Base-by-base conservation (phyloP, 2,113 vertebrate genomes). In the Ochotona princeps region DNA sequence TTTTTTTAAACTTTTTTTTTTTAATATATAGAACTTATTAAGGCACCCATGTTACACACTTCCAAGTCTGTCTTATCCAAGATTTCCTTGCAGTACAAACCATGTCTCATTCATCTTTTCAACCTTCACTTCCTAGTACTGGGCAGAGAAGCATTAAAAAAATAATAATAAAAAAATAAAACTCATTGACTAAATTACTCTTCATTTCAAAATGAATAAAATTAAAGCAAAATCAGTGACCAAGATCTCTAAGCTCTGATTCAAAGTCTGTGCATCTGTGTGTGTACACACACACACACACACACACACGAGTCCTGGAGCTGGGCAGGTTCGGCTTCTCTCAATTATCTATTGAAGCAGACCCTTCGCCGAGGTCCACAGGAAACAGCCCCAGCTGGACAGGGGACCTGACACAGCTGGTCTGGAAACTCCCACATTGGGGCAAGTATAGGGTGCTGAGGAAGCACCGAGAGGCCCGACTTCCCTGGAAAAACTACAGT, bases 401-500 rank as follows among this genome's bases (percentile, higher is more conserved):
- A 0, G 74, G 38, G 63, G 67, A 17, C 69, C 54, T 78, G 44
- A 61, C 54, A 51, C 2, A 60, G 76, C 57, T 74, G 51, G 44
- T 47, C 61, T 95, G 57, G 81, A 91, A 93, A 83, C 78, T 60
- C 44, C 84, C 72, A 93, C 72, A 75, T 2, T 9, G 28, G 80
- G 38, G 74, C 51, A 92, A 93, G 32, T 15, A 28, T 79, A n/a
- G 35, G 72, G 78, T 49, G 47, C 60, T 38, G 54, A 93, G 95
- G 86, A 94, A 94, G 93, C 70, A 93, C 87, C 66, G 72, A 92
- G 89, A 92, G 92, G n/a, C 69, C 93, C 92, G 76, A 93, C 89
- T 96, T 97, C 89, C 95, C 63, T 96, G 95, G 96, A 96, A 96
- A 95, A 96, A 93, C 38, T 70, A 83, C 20, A 90, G 83, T 93